These are phyloP conservation scores for Chiropotes sagulatus DNA, from an alignment of 2,797 vertebrate species.

Conservation along the genomic window DNA sequence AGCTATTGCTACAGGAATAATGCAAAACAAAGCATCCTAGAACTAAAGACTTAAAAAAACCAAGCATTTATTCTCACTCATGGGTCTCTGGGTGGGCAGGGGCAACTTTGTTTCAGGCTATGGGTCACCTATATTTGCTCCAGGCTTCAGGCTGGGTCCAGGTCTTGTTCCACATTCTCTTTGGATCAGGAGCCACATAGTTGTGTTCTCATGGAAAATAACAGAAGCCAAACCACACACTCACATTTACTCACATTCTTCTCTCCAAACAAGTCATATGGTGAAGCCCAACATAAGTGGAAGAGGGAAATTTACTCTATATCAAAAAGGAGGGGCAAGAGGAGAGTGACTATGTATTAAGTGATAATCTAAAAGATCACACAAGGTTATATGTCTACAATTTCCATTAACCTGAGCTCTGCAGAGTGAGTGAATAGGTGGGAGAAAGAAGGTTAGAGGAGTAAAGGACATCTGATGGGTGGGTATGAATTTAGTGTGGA, in stretches of 20 bases:
- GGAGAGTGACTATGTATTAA: neutral
- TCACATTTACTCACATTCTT: neutral
- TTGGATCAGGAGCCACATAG: neutral
- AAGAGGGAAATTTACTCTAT: neutral
- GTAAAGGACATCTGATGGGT: neutral
- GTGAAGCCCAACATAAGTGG: neutral
- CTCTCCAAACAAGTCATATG: neutral
- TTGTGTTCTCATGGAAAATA: neutral
- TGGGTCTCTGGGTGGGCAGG: neutral
- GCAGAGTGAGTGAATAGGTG: neutral
- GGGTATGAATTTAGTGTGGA: neutral
- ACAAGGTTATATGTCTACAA: neutral
- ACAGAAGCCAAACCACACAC: neutral
- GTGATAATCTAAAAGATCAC: neutral
- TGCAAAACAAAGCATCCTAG: neutral
- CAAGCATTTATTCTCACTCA: neutral
- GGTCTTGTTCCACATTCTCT: neutral
- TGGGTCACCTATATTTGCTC: neutral
- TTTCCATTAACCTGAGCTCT: neutral
- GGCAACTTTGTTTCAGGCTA: neutral
- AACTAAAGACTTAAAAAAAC: neutral
- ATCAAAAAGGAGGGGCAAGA: neutral
- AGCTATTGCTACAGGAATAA: neutral
- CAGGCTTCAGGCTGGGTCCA: neutral
- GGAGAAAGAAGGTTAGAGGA: neutral